These are phyloP conservation scores for Trissolcus basalis DNA, from an alignment of 1,140 invertebrate genomes.

Conservation along the genomic window DNA sequence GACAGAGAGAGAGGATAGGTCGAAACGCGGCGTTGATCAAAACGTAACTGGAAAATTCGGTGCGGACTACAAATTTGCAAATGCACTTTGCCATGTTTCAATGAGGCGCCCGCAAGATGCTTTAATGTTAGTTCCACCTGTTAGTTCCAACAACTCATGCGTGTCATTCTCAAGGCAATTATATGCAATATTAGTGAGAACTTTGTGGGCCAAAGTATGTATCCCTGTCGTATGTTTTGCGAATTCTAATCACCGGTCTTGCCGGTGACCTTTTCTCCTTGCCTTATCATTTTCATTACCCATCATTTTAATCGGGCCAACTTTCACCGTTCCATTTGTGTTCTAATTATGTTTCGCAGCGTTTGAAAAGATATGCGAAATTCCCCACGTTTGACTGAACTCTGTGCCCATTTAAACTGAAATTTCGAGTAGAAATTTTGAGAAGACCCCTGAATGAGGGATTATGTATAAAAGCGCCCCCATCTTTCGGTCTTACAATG, in stretches of 20 bases:
- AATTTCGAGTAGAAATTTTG: too few species aligned
- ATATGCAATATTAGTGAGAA: slow-evolving; percentile 52
- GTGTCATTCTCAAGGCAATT: slow-evolving; percentile 54
- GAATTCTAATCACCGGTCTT: slow-evolving; percentile 36
- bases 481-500: neutral
- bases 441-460: too few species aligned
- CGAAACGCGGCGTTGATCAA: slow-evolving; percentile 14
- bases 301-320: neutral
- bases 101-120: slow-evolving; percentile 49
- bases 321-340: neutral
- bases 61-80: slow-evolving; percentile 45
- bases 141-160: slow-evolving; percentile 56
- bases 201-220: slow-evolving; percentile 39
- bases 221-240: slow-evolving; percentile 27
- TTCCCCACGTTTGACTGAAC: too few species aligned
- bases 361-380: neutral
- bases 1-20: too few species aligned
- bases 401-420: too few species aligned
- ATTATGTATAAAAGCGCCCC: too few species aligned
- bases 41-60: slow-evolving; percentile 37
- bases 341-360: neutral
- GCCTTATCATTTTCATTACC: slow-evolving; percentile 1
- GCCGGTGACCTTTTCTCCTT: slow-evolving; percentile 6
- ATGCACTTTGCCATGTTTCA: slow-evolving; percentile 51
- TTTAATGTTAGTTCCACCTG: slow-evolving; percentile 57